phyloP scores from a whole-genome alignment of 2,888 invertebrate species.

The Bugula neritina region DNA sequence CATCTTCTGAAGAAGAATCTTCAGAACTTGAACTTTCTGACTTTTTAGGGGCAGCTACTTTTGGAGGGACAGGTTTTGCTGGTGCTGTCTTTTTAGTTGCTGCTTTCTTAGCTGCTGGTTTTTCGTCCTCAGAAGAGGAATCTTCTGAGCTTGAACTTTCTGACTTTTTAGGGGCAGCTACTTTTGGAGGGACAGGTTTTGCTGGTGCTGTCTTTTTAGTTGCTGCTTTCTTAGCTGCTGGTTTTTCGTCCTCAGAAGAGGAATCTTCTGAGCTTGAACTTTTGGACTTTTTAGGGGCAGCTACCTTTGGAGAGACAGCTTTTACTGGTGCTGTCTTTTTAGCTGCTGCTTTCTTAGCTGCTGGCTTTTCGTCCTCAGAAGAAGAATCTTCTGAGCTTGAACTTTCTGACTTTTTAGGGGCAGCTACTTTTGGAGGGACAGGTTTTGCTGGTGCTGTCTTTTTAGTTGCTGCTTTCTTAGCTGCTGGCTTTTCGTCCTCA shows the following conservation, averaged over 20 bases:
- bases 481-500: constrained; percentile 21
- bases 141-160: constrained; percentile 24
- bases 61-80: not conserved
- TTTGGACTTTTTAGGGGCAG: not conserved
- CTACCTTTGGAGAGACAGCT: not conserved
- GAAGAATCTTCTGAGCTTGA: constrained; percentile 21
- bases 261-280: constrained; percentile 22
- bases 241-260: constrained; percentile 15
- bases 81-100: not conserved
- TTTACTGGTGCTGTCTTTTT: constrained; percentile 11
- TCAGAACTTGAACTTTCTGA: constrained; percentile 19
- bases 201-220: not conserved
- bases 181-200: not conserved
- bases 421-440: not conserved
- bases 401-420: not conserved
- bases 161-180: not conserved
- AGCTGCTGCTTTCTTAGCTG: not conserved
- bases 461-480: not conserved
- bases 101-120: constrained; percentile 1
- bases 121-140: constrained; percentile 25
- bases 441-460: not conserved
- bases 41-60: constrained; percentile 10
- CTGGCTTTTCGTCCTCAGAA: constrained; percentile 26
- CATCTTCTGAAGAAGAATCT: constrained; percentile 27
- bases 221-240: not conserved